A percentile compares a stretch with the other conserved stretches of the same genome.
Evolutionary conservation across 2,888 invertebrate species (phyloP).

Genomic region (Mellilla xanthometata): DNA sequence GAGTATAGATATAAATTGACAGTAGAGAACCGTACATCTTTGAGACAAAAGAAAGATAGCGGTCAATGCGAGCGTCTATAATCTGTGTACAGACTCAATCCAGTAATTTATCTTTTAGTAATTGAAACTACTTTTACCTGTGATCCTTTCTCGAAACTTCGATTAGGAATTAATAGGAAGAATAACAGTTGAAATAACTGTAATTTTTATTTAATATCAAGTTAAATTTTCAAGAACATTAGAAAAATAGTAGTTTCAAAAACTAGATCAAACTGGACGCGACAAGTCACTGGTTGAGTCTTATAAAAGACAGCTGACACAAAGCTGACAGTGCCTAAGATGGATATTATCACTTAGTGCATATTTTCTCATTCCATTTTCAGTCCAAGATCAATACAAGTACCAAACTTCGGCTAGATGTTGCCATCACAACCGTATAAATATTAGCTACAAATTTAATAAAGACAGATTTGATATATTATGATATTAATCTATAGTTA

Average conservation of each 20-base stretch:
- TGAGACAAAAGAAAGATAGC: slow-evolving; percentile 30
- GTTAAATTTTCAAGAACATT: too few species aligned
- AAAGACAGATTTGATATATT: neutral
- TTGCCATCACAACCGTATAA: slow-evolving; percentile 35
- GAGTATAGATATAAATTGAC: slow-evolving; percentile 13
- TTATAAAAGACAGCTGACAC: slow-evolving; percentile 18
- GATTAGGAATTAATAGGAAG: too few species aligned
- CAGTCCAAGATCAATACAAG: slow-evolving; percentile 3
- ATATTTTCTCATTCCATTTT: slow-evolving; percentile 5
- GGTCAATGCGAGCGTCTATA: slow-evolving; percentile 19
- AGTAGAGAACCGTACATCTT: slow-evolving; percentile 29
- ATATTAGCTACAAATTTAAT: neutral
- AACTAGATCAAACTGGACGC: too few species aligned
- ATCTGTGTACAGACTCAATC: slow-evolving; percentile 22
- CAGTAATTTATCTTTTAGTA: slow-evolving; percentile 16
- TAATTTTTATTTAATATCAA: too few species aligned
- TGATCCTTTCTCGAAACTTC: too few species aligned
- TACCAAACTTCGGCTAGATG: slow-evolving; percentile 23
- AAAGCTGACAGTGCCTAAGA: slow-evolving; percentile 10
- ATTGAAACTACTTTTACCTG: neutral
- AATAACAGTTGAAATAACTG: too few species aligned
- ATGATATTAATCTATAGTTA: neutral
- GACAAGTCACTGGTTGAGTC: slow-evolving; percentile 26
- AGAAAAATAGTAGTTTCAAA: too few species aligned
- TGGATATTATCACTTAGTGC: too few species aligned